Evolutionary conservation across 2,888 invertebrate species (phyloP).

Genomic region (Coelinius sp.): DNA sequence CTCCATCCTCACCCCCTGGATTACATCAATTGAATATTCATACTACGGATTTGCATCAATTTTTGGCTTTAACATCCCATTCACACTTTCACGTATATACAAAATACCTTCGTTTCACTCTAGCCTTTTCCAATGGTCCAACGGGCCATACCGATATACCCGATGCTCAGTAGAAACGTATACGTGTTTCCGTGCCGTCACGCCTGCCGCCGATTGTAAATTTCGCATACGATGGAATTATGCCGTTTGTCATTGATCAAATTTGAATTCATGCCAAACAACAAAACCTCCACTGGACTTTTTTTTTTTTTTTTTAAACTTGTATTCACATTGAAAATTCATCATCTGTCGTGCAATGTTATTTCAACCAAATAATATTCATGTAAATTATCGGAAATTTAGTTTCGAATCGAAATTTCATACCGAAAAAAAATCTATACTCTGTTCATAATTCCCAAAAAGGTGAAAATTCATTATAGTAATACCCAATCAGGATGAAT

Average conservation of each 20-base stretch:
- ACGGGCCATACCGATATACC: constrained; percentile 2
- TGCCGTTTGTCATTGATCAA: constrained; percentile 53
- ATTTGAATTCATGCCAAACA: constrained; percentile 25
- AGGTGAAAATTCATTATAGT: not conserved
- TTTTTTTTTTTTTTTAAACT: not conserved
- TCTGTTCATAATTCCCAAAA: too few relatives aligned
- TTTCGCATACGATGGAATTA: constrained; percentile 52
- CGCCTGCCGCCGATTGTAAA: constrained; percentile 51
- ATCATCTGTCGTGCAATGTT: constrained; percentile 12
- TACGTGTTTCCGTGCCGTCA: constrained; percentile 41
- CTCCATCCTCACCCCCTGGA: constrained; percentile 43
- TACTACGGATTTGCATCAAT: constrained; percentile 60
- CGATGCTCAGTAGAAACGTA: not conserved
- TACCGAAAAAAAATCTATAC: too few relatives aligned
- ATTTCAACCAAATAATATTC: not conserved
- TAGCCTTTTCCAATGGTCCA: not conserved
- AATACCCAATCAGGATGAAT: not conserved
- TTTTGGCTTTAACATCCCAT: constrained; percentile 49
- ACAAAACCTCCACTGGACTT: not conserved
- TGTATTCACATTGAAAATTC: constrained; percentile 11
- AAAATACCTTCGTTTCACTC: not conserved
- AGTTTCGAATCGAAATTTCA: too few relatives aligned
- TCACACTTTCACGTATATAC: constrained; percentile 16
- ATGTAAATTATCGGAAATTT: too few relatives aligned
- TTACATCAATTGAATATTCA: constrained; percentile 64